Base-by-base conservation (phyloP, 2,797 vertebrate species). In the Semaprochilodus insignis region DNA sequence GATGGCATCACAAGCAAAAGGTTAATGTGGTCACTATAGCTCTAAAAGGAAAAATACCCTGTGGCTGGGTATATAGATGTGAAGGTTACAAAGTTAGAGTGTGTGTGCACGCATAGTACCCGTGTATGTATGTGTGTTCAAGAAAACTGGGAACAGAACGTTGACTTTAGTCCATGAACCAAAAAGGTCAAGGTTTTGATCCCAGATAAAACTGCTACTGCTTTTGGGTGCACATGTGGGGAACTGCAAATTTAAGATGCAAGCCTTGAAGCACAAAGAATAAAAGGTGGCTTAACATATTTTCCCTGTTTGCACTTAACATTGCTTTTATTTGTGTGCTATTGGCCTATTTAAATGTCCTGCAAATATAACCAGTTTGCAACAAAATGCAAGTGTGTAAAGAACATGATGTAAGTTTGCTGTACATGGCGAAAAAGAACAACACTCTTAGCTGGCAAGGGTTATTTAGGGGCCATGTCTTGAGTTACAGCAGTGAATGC, bases 161-260 rank as follows among this genome's bases (percentile, higher is more conserved):
- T 63, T 54, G 78, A 13, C 44, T 73, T 3, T 72, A 40, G 25
- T 34, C 76, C 65, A 59, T 60, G 57, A 73, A 19, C 21, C 27
- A 54, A 25, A 80, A 80, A 80, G 70, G 69, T 74, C 69, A 66
- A 70, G 62, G 60, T 65, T 74, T 65, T 65, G 51, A 65, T 73
- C 57, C 48, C 25, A 19, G 55, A 34, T 36, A 16, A 63, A 72
- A 21, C 13, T n/a, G 17, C 69, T 36, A 3, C n/a, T 48, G 55
- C 60, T 31, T 14, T 23, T 51, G 19, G 40, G 52, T 80, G 55
- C 15, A 7, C 21, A 78, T 59, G 5, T n/a, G 6, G n/a, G 15
- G 16, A 21, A 67, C 1, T 27, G 23, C 23, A 62, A 25, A 13
- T 15, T 11, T 11, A 55, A 11, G n/a, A 23, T 70, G n/a, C 36